A percentile compares a stretch with the other conserved stretches of the same genome.
Evolutionary conservation across 2,797 vertebrate species (phyloP).

Genomic region (Avahi laniger): DNA sequence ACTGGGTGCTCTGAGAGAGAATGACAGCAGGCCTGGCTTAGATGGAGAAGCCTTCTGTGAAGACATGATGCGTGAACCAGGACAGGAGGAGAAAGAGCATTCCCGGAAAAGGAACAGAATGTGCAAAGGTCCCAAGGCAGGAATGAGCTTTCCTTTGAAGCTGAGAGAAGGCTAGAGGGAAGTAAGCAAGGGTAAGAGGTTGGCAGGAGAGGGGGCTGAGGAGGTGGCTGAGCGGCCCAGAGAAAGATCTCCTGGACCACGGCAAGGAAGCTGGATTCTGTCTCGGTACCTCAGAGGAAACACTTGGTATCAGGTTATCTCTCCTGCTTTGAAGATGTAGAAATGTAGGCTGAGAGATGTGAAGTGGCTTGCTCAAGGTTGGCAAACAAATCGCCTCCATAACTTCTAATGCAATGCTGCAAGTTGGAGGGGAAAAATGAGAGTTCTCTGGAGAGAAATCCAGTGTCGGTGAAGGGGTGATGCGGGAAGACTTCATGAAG

Average conservation of each 20-base stretch:
- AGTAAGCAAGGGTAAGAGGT: neutral
- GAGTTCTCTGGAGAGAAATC: neutral
- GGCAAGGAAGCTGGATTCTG: neutral
- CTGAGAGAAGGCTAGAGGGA: neutral
- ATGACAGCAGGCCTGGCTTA: neutral
- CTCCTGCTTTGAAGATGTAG: neutral
- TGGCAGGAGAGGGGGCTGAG: neutral
- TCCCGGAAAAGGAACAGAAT: neutral
- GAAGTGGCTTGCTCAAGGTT: neutral
- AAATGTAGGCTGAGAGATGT: neutral
- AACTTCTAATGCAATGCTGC: neutral
- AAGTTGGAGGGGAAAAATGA: neutral
- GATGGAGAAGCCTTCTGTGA: neutral
- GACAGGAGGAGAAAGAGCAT: neutral
- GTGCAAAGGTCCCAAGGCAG: neutral
- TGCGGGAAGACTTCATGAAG: neutral
- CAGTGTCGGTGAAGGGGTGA: too few species aligned
- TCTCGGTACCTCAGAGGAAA: neutral
- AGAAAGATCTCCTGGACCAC: neutral
- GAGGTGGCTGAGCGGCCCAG: neutral
- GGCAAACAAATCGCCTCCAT: neutral
- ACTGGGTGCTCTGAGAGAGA: neutral
- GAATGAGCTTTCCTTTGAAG: neutral
- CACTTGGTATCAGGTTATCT: neutral
- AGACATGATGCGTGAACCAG: neutral